These are phyloP conservation scores for Doryteuthis pealeii DNA, from an alignment of 1,140 invertebrate genomes.

Conservation along the genomic window DNA sequence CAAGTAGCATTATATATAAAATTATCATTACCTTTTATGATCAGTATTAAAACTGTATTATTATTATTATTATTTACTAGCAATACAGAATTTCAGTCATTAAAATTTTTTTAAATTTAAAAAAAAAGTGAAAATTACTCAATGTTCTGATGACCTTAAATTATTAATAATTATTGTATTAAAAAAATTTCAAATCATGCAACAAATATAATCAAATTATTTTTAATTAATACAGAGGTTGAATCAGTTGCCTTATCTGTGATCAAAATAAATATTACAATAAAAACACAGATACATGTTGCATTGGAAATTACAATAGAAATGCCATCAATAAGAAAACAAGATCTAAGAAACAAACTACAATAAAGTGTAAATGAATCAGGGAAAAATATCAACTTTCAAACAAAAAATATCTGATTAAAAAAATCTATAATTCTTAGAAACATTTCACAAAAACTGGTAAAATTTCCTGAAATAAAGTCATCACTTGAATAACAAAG, in stretches of 20 bases:
- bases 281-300: conserved; percentile 6
- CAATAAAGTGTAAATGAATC: too few species aligned
- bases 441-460: too few species aligned
- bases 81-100: neutral
- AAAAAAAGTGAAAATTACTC: conserved; percentile 4
- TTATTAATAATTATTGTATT: neutral
- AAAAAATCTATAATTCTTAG: too few species aligned
- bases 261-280: neutral
- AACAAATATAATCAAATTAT: neutral
- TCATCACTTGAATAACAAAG: too few species aligned
- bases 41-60: neutral
- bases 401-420: too few species aligned
- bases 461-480: too few species aligned
- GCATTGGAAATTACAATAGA: conserved; percentile 5
- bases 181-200: conserved; percentile 5
- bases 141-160: conserved; percentile 3
- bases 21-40: neutral
- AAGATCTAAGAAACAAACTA: too few species aligned
- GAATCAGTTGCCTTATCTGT: conserved; percentile 11
- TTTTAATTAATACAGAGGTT: conserved; percentile 8
- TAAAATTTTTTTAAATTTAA: neutral
- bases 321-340: neutral
- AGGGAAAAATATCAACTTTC: too few species aligned
- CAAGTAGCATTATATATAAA: neutral
- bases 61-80: neutral